Evolutionary conservation across 2,113 vertebrate genomes (phyloP).

Genomic region (Rhombomys opimus): DNA sequence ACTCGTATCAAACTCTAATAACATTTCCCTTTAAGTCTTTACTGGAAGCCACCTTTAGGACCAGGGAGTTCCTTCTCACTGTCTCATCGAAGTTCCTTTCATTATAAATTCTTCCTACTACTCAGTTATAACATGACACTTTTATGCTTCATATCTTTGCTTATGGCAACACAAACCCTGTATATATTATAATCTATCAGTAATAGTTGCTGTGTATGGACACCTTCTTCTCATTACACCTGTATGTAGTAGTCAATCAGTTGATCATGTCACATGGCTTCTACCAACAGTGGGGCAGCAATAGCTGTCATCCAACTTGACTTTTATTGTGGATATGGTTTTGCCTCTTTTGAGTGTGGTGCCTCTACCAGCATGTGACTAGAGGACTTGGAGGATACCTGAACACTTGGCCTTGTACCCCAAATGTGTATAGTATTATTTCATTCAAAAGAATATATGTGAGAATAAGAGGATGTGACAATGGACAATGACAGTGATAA

Average conservation of each 20-base stretch:
- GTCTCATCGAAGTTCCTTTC: background rate
- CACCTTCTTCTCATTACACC: background rate
- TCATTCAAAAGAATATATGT: background rate
- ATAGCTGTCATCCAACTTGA: background rate
- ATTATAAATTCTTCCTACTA: background rate
- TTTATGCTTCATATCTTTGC: background rate
- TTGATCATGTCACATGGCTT: background rate
- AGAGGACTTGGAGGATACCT: background rate
- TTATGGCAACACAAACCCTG: background rate
- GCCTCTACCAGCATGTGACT: background rate
- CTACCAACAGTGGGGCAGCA: background rate
- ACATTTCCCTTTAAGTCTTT: background rate
- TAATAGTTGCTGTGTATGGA: background rate
- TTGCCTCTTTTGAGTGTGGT: background rate
- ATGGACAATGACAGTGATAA: background rate
- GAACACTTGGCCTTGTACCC: background rate
- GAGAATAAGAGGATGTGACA: background rate
- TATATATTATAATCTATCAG: background rate
- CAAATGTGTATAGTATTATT: background rate
- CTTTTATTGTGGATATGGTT: background rate
- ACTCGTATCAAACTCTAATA: background rate
- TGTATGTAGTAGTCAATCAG: background rate
- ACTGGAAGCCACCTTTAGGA: background rate
- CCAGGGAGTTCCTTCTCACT: background rate
- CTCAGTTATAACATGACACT: rapidly evolving